Conservation (phyloP, 2,888 invertebrate species). For the Ellobium chinense region DNA sequence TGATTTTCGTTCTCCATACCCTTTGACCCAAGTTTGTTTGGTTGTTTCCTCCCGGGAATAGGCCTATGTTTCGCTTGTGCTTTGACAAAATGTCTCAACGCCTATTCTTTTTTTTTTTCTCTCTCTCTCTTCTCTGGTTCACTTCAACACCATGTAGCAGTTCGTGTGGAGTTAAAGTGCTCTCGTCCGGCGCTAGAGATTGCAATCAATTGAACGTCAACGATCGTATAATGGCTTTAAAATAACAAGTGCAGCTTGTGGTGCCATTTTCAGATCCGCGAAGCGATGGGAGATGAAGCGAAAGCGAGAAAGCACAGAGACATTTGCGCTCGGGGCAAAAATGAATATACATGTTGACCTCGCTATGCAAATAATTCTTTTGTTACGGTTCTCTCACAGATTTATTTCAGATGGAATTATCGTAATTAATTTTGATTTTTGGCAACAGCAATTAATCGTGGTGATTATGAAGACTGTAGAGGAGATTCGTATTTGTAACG, state of each 20-base stretch:
- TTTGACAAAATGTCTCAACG: not conserved
- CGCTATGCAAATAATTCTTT: too few species aligned
- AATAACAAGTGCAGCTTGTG: not conserved
- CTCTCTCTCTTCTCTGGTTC: not conserved
- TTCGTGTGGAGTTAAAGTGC: not conserved
- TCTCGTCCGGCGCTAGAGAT: not conserved
- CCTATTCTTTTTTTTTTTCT: not conserved
- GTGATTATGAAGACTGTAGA: not conserved
- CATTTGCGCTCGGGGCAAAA: too few species aligned
- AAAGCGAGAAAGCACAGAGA: too few species aligned
- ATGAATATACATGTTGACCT: too few species aligned
- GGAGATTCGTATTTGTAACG: not conserved
- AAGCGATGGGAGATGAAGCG: not conserved
- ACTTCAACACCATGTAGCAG: not conserved
- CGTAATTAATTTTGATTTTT: too few species aligned
- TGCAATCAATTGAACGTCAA: conserved; percentile 2
- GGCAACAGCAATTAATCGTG: too few species aligned
- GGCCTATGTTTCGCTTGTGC: conserved; percentile 1
- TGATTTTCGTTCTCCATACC: conserved; percentile 32
- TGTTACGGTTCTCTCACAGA: too few species aligned
- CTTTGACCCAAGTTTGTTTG: conserved; percentile 22
- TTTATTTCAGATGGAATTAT: too few species aligned
- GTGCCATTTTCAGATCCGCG: not conserved
- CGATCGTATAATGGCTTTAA: conserved; percentile 1
- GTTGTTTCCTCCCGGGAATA: not conserved